phyloP scores from a whole-genome alignment of 2,113 vertebrate genomes.

The Oxyura jamaicensis region DNA sequence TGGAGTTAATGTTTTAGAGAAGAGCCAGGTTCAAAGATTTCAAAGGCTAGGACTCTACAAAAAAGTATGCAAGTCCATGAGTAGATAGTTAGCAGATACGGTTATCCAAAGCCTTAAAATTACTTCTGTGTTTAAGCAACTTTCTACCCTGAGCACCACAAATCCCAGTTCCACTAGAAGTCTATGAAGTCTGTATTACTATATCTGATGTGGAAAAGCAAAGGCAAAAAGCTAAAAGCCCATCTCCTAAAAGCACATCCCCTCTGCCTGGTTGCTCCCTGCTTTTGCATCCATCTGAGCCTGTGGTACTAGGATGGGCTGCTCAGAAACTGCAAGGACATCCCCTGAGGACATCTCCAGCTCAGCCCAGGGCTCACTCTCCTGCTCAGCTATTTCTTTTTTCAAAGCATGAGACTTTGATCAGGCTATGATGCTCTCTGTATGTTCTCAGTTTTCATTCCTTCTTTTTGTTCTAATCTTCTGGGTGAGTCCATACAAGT shows the following conservation, averaged over 20 bases:
- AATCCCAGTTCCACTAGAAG: background rate
- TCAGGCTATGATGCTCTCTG: background rate
- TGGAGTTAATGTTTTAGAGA: background rate
- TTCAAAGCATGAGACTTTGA: background rate
- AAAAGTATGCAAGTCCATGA: background rate
- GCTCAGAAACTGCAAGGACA: background rate
- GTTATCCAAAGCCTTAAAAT: background rate
- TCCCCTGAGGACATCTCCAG: background rate
- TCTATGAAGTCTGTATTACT: no score
- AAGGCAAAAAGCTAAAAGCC: fast-evolving
- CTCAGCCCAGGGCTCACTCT: background rate
- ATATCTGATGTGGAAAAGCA: background rate
- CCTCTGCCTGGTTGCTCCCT: background rate
- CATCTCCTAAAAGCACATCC: background rate
- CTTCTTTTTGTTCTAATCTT: background rate
- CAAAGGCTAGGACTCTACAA: background rate
- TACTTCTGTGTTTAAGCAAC: background rate
- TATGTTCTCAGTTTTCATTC: background rate
- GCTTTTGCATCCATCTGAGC: fast-evolving
- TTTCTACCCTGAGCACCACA: background rate
- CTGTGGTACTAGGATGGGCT: background rate
- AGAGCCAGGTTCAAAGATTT: background rate
- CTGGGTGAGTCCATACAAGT: background rate
- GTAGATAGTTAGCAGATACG: background rate
- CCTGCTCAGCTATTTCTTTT: background rate